Conservation (phyloP, 1,140 invertebrate species). For the Akabosia matsudoensis region DNA sequence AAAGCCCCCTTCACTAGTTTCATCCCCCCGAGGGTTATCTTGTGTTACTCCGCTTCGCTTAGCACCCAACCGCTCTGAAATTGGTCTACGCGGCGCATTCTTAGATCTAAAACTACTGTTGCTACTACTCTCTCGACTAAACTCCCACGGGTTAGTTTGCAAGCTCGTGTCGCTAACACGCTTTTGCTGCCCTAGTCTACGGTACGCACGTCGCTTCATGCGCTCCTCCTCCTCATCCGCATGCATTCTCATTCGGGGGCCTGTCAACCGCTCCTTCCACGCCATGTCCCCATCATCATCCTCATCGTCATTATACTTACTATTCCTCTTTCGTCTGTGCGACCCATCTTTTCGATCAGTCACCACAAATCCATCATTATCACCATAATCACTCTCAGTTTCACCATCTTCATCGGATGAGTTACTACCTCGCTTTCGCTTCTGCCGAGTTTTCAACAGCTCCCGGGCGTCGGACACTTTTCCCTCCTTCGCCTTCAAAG, state of each 20-base stretch:
- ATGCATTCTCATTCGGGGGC: constrained; percentile 75
- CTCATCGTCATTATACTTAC: constrained; percentile 37
- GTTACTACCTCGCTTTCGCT: constrained; percentile 9
- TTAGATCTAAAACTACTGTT: constrained; percentile 16
- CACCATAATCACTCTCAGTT: not conserved
- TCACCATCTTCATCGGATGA: constrained; percentile 14
- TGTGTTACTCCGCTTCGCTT: not conserved
- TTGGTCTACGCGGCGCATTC: not conserved
- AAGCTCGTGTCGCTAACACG: not conserved
- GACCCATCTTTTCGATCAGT: constrained; percentile 13
- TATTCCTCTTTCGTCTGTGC: not conserved
- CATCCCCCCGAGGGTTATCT: not conserved
- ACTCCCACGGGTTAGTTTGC: constrained; percentile 5
- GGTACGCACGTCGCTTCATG: constrained; percentile 50
- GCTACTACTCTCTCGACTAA: not conserved
- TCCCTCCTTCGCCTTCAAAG: not conserved
- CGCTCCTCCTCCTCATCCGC: constrained; percentile 75
- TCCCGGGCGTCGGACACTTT: not conserved
- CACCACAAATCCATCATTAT: not conserved
- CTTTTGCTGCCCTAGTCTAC: not conserved
- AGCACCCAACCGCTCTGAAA: not conserved
- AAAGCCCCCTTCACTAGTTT: not conserved
- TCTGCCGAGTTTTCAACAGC: not conserved
- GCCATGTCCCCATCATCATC: constrained; percentile 51
- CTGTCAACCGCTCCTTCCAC: constrained; percentile 54